Percentiles rank a stretch among this genome's conserved stretches.
Conservation (phyloP, 64 coral and sea anemone genomes). For the Anthopleura sola region DNA sequence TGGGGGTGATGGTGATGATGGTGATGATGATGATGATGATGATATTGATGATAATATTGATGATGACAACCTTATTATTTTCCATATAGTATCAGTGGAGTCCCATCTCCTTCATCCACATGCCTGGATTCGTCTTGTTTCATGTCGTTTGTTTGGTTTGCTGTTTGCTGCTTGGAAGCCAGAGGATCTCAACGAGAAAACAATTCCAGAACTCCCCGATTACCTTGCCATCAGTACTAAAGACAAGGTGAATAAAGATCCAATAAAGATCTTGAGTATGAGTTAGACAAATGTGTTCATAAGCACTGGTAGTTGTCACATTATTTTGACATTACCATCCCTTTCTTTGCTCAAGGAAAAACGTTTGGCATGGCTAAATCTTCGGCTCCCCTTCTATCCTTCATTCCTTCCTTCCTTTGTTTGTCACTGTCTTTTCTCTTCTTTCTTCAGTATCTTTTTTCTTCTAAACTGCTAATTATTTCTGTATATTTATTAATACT, state of each 20-base stretch:
- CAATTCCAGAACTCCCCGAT: not conserved
- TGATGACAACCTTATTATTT: not conserved
- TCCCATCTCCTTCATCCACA: conserved; percentile 67
- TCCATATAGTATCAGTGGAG: conserved; percentile 64
- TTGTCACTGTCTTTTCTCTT: too few relatives aligned
- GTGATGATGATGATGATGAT: too few relatives aligned
- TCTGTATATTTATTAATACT: not conserved
- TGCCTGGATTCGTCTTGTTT: conserved; percentile 76
- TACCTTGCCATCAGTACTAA: conserved; percentile 18
- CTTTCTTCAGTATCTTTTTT: too few relatives aligned
- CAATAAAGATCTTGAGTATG: too few relatives aligned
- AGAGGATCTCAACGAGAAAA: conserved; percentile 36
- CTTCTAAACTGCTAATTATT: not conserved
- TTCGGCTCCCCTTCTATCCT: too few relatives aligned
- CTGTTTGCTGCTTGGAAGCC: conserved; percentile 76
- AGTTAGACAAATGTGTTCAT: too few relatives aligned
- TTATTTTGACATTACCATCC: too few relatives aligned
- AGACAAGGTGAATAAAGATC: not conserved
- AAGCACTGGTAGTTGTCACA: too few relatives aligned
- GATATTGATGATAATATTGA: too few relatives aligned
- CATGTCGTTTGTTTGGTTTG: conserved; percentile 68
- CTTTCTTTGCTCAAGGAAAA: too few relatives aligned
- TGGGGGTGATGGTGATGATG: too few relatives aligned
- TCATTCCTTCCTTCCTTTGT: not conserved
- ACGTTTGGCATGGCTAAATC: too few relatives aligned